Evolutionary conservation across 2,888 invertebrate species (phyloP).

Genomic region (Lysandra coridon): DNA sequence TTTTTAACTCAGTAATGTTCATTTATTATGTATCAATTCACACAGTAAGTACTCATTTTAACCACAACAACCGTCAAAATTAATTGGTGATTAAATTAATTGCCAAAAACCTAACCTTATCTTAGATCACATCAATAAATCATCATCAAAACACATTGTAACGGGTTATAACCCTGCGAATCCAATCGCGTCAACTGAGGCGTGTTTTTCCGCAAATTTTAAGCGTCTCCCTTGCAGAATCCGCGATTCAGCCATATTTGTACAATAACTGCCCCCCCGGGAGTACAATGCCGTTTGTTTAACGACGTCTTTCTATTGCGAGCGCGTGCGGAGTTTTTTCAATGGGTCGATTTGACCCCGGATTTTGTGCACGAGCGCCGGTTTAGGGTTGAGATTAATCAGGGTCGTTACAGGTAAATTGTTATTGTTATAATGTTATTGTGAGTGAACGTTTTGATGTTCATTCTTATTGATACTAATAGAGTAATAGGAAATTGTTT

Average conservation of each 20-base stretch:
- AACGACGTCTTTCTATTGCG: conserved; percentile 72
- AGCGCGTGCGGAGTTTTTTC: conserved; percentile 66
- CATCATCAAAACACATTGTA: conserved; percentile 36
- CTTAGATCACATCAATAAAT: not conserved
- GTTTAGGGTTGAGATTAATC: conserved; percentile 38
- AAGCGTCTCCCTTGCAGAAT: conserved; percentile 63
- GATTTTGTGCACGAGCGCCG: conserved; percentile 39
- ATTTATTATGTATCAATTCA: too few relatives aligned
- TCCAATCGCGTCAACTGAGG: conserved; percentile 55
- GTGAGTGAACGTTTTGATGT: not conserved
- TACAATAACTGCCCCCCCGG: conserved; percentile 69
- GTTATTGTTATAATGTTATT: conserved; percentile 16
- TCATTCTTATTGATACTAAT: not conserved
- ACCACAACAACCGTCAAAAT: too few relatives aligned
- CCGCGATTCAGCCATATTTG: conserved; percentile 70
- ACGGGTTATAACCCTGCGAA: conserved; percentile 57
- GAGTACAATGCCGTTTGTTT: conserved; percentile 72
- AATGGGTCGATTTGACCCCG: conserved; percentile 58
- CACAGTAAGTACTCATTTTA: too few relatives aligned
- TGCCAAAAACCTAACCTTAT: not conserved
- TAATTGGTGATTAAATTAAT: not conserved
- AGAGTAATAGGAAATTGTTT: not conserved
- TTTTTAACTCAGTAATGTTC: too few relatives aligned
- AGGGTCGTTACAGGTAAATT: conserved; percentile 18
- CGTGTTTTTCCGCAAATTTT: conserved; percentile 74